Evolutionary conservation across 2,888 invertebrate genomes (phyloP).

Genomic region (Tenodera sinensis): DNA sequence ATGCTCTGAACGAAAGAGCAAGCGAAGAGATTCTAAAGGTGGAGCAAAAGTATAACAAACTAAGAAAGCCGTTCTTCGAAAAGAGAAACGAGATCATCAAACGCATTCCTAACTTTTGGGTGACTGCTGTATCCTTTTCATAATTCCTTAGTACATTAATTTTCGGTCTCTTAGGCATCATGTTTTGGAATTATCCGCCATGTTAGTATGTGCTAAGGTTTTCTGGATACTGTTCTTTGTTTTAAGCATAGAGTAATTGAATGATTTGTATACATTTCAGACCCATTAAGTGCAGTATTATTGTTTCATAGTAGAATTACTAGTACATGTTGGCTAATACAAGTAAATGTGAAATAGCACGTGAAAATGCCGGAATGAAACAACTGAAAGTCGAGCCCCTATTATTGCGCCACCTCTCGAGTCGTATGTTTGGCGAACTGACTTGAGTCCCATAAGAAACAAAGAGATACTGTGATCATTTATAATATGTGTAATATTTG

Average conservation of each 20-base stretch:
- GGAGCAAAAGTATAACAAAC: constrained; percentile 78
- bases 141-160: not conserved
- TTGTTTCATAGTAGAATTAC: too few species aligned
- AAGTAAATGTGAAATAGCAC: constrained; percentile 4
- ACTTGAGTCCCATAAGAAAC: too few species aligned
- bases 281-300: too few species aligned
- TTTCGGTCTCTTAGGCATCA: not conserved
- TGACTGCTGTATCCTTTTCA: constrained; percentile 53
- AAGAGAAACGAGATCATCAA: constrained; percentile 72
- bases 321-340: not conserved
- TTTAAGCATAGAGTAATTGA: not conserved
- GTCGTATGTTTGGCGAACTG: not conserved
- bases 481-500: too few species aligned
- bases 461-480: too few species aligned
- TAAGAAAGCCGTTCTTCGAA: constrained; percentile 72
- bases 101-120: constrained; percentile 80
- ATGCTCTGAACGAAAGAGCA: constrained; percentile 75
- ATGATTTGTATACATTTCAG: not conserved
- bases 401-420: constrained; percentile 12
- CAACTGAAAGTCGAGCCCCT: constrained; percentile 8
- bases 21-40: constrained; percentile 79
- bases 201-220: constrained; percentile 12
- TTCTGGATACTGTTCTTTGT: not conserved
- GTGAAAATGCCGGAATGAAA: constrained; percentile 25
- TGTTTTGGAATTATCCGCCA: constrained; percentile 26